phyloP scores from a whole-genome alignment of 2,888 invertebrate species.

The Pristionchus mayeri region DNA sequence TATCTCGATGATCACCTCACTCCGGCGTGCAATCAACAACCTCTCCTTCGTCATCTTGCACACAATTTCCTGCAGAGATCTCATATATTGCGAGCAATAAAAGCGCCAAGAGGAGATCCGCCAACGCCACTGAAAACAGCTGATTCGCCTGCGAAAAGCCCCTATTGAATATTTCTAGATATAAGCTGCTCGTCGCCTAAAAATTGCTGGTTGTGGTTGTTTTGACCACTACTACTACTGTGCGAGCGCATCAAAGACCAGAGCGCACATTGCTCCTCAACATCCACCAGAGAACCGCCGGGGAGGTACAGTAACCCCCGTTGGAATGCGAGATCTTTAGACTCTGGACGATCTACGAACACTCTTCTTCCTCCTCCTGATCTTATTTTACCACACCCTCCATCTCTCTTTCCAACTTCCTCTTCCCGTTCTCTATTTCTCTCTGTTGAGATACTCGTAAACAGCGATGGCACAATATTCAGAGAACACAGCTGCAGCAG shows the following conservation, averaged over 20 bases:
- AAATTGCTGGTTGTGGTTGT: too few species aligned
- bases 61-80: background rate
- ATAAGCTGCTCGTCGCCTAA: too few species aligned
- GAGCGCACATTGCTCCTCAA: too few species aligned
- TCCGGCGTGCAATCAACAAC: background rate
- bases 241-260: too few species aligned
- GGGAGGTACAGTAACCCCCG: too few species aligned
- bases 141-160: too few species aligned
- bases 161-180: too few species aligned
- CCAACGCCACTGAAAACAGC: too few species aligned
- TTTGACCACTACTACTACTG: too few species aligned
- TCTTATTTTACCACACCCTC: background rate
- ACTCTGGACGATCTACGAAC: background rate
- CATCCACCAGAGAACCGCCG: too few species aligned
- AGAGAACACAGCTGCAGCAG: background rate
- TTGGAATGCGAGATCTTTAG: background rate
- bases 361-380: background rate
- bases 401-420: too few species aligned
- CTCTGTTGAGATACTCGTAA: background rate
- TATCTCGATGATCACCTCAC: background rate
- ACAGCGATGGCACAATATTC: background rate
- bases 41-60: conserved; percentile 10
- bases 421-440: background rate
- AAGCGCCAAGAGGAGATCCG: background rate
- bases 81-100: background rate